phyloP scores from a whole-genome alignment of 2,113 vertebrate genomes.

The Bos javanicus region DNA sequence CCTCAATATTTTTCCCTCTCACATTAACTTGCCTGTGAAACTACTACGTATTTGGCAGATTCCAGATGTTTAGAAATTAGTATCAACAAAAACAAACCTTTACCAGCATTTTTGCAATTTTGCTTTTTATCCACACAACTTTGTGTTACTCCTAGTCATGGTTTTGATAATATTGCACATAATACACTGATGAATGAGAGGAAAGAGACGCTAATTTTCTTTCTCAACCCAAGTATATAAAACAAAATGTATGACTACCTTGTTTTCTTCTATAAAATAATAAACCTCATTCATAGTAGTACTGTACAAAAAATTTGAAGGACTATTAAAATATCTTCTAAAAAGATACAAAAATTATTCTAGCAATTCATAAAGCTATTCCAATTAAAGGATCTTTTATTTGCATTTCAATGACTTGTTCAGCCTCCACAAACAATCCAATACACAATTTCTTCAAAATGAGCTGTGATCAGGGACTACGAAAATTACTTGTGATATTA shows the following conservation, averaged over 20 bases:
- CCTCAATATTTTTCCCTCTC: neutral
- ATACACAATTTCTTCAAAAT: constrained; percentile 33
- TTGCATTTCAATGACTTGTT: constrained; percentile 31
- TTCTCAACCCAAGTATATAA: neutral
- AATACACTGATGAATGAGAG: neutral
- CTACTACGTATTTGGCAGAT: neutral
- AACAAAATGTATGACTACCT: neutral
- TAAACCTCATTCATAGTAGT: neutral
- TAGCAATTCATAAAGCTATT: neutral
- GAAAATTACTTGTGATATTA: neutral
- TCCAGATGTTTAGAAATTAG: neutral
- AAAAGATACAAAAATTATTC: constrained; percentile 20
- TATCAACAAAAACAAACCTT: neutral
- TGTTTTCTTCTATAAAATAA: neutral
- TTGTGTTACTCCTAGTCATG: neutral
- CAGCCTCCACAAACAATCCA: neutral
- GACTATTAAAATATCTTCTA: neutral
- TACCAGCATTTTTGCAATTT: neutral
- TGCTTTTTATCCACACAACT: neutral
- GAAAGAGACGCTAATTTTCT: neutral
- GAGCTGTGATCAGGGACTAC: neutral
- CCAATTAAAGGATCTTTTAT: neutral
- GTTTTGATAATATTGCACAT: neutral
- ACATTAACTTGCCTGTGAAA: neutral
- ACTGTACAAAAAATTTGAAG: constrained; percentile 29